Percentiles rank a stretch among this genome's conserved stretches.
phyloP scores from a whole-genome alignment of 2,888 invertebrate genomes.

The Lymantria monacha region DNA sequence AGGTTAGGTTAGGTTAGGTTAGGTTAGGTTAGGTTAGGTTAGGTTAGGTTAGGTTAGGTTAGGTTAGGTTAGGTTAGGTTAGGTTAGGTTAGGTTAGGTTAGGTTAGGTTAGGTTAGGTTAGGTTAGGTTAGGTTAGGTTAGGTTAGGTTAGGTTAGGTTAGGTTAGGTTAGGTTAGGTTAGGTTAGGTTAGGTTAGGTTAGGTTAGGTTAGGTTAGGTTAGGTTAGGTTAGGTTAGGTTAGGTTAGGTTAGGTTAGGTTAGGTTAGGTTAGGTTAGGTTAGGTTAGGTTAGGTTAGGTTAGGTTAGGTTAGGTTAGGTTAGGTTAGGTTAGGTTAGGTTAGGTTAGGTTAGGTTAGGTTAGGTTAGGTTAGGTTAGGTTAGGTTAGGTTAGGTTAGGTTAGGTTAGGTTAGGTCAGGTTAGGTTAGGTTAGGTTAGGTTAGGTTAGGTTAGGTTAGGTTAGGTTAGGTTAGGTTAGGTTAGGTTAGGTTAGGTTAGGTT shows the following conservation, averaged over 20 bases:
- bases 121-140: conserved; percentile 8
- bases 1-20: conserved; percentile 8
- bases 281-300: conserved; percentile 10
- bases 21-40: conserved; percentile 8
- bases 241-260: conserved; percentile 7
- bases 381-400: conserved; percentile 3
- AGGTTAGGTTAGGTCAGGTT: conserved; percentile 8
- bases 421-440: conserved; percentile 11
- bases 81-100: conserved; percentile 8
- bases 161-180: conserved; percentile 9
- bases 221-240: conserved; percentile 10
- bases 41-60: conserved; percentile 8
- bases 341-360: conserved; percentile 1
- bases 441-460: conserved; percentile 10
- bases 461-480: conserved; percentile 10
- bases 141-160: conserved; percentile 8
- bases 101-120: conserved; percentile 8
- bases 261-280: conserved; percentile 9
- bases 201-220: conserved; percentile 11
- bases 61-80: conserved; percentile 8
- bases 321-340: conserved; percentile 6
- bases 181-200: conserved; percentile 11
- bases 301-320: conserved; percentile 10
- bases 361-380: conserved; percentile 8
- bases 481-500: conserved; percentile 11